Percentiles rank a stretch among this genome's conserved stretches.
phyloP scores from a whole-genome alignment of 2,797 vertebrate species.

The Hylomyscus alleni region DNA sequence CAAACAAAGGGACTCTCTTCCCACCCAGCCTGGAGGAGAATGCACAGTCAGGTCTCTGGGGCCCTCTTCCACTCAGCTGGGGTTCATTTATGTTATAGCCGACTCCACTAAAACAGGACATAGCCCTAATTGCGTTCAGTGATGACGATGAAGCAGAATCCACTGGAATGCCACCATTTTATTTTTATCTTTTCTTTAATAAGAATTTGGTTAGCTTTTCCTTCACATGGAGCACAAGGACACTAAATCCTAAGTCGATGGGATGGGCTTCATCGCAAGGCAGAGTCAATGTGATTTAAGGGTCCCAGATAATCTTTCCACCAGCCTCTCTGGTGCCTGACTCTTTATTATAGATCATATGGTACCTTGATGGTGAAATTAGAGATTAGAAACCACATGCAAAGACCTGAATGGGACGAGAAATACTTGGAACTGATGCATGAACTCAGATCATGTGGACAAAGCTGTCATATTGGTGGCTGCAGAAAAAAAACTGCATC shows the following conservation, averaged over 20 bases:
- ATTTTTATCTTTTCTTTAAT: constrained; percentile 40
- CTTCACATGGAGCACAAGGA: not conserved
- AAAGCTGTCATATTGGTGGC: not conserved
- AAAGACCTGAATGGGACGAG: not conserved
- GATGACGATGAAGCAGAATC: constrained; percentile 58
- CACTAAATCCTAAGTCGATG: not conserved
- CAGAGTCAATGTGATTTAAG: not conserved
- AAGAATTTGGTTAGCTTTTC: constrained; percentile 57
- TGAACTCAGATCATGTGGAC: not conserved
- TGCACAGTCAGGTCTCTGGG: constrained; percentile 71
- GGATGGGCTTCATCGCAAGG: not conserved
- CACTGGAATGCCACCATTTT: constrained; percentile 25
- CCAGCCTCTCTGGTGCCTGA: not conserved
- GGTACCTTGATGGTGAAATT: constrained; percentile 20
- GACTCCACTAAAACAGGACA: constrained; percentile 2
- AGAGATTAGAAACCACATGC: not conserved
- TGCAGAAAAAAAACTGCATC: not conserved
- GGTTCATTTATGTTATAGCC: constrained; percentile 50
- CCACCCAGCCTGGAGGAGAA: constrained; percentile 2
- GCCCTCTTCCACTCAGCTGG: constrained; percentile 50
- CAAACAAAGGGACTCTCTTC: constrained; percentile 69
- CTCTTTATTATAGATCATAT: not conserved
- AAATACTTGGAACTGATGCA: not conserved
- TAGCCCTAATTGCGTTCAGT: constrained; percentile 21
- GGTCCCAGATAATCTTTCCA: not conserved